phyloP scores from a whole-genome alignment of 2,797 vertebrate species.

The Picus viridis region DNA sequence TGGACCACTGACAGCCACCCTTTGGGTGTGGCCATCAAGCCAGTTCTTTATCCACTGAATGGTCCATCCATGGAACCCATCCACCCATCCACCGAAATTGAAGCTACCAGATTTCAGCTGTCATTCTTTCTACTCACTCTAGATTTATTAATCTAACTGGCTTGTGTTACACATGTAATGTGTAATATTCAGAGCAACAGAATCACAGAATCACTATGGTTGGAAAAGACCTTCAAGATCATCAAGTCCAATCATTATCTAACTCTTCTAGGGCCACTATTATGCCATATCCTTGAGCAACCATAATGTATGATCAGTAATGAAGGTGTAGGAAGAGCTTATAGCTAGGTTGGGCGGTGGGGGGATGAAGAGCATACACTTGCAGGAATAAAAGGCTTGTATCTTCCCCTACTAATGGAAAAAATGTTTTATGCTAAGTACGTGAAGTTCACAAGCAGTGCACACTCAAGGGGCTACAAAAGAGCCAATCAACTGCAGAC shows the following conservation, averaged over 20 bases:
- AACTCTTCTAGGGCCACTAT: too few relatives aligned
- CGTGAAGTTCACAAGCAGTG: neutral
- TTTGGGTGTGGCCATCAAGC: too few relatives aligned
- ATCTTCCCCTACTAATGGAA: neutral
- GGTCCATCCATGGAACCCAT: too few relatives aligned
- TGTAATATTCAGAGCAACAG: neutral
- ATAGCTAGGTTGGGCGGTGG: neutral
- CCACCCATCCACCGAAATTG: neutral
- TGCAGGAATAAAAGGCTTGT: neutral
- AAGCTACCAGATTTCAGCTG: neutral
- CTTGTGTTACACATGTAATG: neutral
- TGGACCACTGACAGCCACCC: too few relatives aligned
- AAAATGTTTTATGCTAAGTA: neutral
- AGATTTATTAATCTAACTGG: neutral
- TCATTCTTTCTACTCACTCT: neutral
- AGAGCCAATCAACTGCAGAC: neutral
- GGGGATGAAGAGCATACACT: neutral
- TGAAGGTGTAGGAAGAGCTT: neutral
- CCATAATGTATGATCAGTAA: neutral
- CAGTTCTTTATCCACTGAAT: too few relatives aligned
- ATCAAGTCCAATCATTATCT: too few relatives aligned
- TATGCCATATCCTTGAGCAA: neutral
- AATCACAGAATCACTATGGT: too few relatives aligned
- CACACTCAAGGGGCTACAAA: neutral
- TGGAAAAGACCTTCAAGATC: too few relatives aligned